These are phyloP conservation scores for Dynastes maya DNA, from an alignment of 2,888 invertebrate genomes.

Conservation along the genomic window DNA sequence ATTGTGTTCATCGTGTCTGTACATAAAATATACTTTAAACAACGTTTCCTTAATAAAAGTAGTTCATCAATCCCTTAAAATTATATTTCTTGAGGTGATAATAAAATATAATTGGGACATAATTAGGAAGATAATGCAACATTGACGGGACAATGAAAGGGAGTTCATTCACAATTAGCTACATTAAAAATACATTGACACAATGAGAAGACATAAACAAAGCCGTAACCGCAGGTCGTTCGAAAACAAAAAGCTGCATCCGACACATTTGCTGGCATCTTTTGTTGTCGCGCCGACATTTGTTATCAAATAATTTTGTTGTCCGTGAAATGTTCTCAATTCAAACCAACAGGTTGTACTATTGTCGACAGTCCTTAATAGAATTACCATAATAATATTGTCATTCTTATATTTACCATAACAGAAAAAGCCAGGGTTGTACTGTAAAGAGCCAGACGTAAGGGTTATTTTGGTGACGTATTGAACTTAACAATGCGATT, in stretches of 20 bases:
- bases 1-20: no score
- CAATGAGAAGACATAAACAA: conserved; percentile 62
- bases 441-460: conserved; percentile 60
- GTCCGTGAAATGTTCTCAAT: conserved; percentile 69
- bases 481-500: conserved; percentile 66
- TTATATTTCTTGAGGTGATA: background rate
- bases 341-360: conserved; percentile 69
- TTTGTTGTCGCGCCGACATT: conserved; percentile 66
- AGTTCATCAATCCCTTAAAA: background rate
- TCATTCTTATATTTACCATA: conserved; percentile 70
- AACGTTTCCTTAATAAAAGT: no score
- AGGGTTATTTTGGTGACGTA: conserved; percentile 67
- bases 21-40: no score
- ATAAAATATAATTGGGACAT: conserved; percentile 40
- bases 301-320: conserved; percentile 70
- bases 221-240: conserved; percentile 61
- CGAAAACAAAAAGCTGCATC: conserved; percentile 63
- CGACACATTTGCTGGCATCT: conserved; percentile 64
- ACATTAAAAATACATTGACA: conserved; percentile 64
- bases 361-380: conserved; percentile 70
- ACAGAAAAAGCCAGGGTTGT: conserved; percentile 65
- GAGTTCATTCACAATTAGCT: conserved; percentile 63
- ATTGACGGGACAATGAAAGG: conserved; percentile 48
- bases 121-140: conserved; percentile 51
- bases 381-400: conserved; percentile 72